Evolutionary conservation across 2,888 invertebrate species (phyloP).

Genomic region (Nomada lathburiana): DNA sequence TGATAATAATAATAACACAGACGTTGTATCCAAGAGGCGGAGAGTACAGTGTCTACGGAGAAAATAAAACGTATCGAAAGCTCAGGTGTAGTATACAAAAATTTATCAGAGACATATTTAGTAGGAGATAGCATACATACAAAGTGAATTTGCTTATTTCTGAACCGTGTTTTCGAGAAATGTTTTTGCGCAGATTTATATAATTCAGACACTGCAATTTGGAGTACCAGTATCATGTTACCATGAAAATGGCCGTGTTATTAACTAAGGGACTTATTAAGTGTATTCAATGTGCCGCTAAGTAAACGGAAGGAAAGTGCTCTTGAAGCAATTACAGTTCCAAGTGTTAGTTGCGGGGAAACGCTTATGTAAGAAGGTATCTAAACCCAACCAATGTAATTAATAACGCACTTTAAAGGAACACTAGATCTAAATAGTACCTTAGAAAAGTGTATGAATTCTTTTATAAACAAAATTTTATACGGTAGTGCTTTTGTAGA

Average conservation of each 20-base stretch:
- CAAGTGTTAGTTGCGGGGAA: background rate
- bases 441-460: constrained; percentile 17
- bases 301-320: constrained; percentile 12
- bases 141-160: background rate
- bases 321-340: constrained; percentile 1
- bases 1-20: background rate
- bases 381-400: background rate
- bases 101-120: background rate
- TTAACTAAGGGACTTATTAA: background rate
- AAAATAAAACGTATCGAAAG: background rate
- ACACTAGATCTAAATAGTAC: background rate
- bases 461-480: constrained; percentile 33
- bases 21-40: background rate
- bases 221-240: background rate
- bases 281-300: background rate
- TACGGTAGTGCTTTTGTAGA: constrained; percentile 28
- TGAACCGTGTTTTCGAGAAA: background rate
- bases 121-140: background rate
- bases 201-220: background rate
- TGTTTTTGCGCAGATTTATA: background rate
- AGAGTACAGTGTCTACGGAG: background rate
- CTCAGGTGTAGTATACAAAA: constrained; percentile 22
- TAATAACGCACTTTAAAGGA: background rate
- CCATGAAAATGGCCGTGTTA: background rate
- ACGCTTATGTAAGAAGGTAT: constrained; percentile 21